A percentile compares a stretch with the other conserved stretches of the same genome.
phyloP scores from a whole-genome alignment of 2,888 invertebrate genomes.

The Melanargia galathea region DNA sequence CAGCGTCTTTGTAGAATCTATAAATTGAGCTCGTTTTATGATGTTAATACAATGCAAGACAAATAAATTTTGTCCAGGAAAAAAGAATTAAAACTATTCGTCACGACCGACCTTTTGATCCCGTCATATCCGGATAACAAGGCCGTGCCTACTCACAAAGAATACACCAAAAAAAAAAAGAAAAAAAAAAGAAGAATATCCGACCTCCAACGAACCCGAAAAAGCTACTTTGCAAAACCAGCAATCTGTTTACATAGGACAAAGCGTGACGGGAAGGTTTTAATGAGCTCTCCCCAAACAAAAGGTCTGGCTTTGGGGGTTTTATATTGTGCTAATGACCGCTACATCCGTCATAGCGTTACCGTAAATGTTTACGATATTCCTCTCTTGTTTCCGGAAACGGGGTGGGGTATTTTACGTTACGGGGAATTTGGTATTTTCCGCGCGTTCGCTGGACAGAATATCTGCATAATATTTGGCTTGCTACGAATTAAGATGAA shows the following conservation, averaged over 20 bases:
- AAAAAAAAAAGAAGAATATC: conserved; percentile 19
- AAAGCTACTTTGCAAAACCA: conserved; percentile 30
- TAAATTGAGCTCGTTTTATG: no score
- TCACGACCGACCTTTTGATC: conserved; percentile 10
- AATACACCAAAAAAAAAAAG: conserved; percentile 1
- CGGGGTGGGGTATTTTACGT: not conserved
- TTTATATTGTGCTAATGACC: conserved; percentile 35
- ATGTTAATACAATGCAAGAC: not conserved
- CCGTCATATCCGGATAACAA: conserved; percentile 14
- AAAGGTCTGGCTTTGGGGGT: conserved; percentile 34
- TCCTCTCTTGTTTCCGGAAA: conserved; percentile 23
- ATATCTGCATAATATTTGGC: not conserved
- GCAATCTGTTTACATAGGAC: conserved; percentile 37
- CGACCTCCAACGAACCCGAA: conserved; percentile 22
- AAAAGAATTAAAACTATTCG: not conserved
- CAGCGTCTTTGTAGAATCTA: no score
- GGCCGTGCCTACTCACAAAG: not conserved
- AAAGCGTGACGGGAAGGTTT: conserved; percentile 30
- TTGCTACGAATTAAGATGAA: not conserved
- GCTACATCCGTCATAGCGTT: conserved; percentile 22
- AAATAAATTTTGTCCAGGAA: not conserved
- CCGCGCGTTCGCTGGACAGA: not conserved
- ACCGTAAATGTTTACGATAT: conserved; percentile 26
- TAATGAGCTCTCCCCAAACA: conserved; percentile 39
- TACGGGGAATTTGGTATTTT: conserved; percentile 1